phyloP scores from a whole-genome alignment of 2,888 invertebrate genomes.

The Agrotis segetum region DNA sequence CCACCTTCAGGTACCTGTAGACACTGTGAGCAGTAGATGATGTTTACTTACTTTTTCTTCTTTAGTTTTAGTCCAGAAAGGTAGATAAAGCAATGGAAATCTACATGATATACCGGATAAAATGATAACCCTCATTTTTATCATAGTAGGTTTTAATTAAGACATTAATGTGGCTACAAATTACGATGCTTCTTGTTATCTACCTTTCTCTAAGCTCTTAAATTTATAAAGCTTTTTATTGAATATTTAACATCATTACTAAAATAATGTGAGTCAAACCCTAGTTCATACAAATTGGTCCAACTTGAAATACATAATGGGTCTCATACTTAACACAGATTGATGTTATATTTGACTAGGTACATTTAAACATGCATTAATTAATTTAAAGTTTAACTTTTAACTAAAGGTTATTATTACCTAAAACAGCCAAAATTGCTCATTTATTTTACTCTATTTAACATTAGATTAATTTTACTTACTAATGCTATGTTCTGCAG shows the following conservation, averaged over 20 bases:
- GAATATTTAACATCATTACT: background rate
- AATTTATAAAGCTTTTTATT: background rate
- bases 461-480: conserved; percentile 5
- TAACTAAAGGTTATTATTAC: background rate
- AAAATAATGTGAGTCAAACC: too few relatives aligned
- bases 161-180: too few relatives aligned
- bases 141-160: too few relatives aligned
- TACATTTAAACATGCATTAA: background rate
- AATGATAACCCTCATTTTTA: too few relatives aligned
- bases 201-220: conserved; percentile 13
- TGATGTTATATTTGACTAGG: background rate
- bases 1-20: conserved; percentile 93
- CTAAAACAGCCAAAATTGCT: background rate
- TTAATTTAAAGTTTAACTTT: too few relatives aligned
- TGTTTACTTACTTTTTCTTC: conserved; percentile 50
- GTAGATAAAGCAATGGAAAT: background rate
- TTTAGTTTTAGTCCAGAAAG: conserved; percentile 36
- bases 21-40: conserved; percentile 62
- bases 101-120: too few relatives aligned
- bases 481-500: background rate
- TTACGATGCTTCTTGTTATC: background rate
- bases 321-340: conserved; percentile 1
- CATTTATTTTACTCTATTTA: background rate
- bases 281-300: background rate
- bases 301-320: background rate